Percentiles rank a stretch among this genome's conserved stretches.
These are phyloP conservation scores for Tetraneura akinire DNA, from an alignment of 1,140 invertebrate species.

Conservation along the genomic window DNA sequence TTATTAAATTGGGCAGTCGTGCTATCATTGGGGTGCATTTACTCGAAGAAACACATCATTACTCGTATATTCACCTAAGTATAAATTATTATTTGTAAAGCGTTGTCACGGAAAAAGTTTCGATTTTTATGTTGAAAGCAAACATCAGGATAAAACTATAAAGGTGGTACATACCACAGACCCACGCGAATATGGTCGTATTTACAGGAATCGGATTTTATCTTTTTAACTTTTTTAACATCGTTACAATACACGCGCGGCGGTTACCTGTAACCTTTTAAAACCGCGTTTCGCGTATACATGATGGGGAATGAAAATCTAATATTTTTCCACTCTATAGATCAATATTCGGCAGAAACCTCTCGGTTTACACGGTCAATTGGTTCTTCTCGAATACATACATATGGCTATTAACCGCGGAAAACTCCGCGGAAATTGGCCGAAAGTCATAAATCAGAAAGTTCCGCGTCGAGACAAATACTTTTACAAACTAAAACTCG, in stretches of 20 bases:
- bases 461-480: slow-evolving; percentile 28
- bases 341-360: slow-evolving; percentile 10
- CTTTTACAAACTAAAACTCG: slow-evolving; percentile 25
- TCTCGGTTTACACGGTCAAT: not conserved
- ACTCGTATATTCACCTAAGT: too few species aligned
- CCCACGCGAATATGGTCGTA: too few species aligned
- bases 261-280: too few species aligned
- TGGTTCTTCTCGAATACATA: slow-evolving; percentile 3
- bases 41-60: too few species aligned
- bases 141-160: slow-evolving; percentile 11
- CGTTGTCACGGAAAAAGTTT: not conserved
- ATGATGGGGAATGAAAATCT: slow-evolving; percentile 24
- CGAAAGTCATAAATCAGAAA: slow-evolving; percentile 45
- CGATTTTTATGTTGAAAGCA: not conserved
- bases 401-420: too few species aligned
- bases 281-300: too few species aligned
- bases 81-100: too few species aligned
- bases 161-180: too few species aligned
- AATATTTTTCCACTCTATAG: slow-evolving; percentile 24
- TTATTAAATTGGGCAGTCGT: too few species aligned
- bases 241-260: too few species aligned
- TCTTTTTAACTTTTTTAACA: not conserved
- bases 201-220: not conserved
- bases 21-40: too few species aligned
- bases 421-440: slow-evolving; percentile 13